Conservation (phyloP, 2,888 invertebrate genomes). For the Brachylomia viminalis region DNA sequence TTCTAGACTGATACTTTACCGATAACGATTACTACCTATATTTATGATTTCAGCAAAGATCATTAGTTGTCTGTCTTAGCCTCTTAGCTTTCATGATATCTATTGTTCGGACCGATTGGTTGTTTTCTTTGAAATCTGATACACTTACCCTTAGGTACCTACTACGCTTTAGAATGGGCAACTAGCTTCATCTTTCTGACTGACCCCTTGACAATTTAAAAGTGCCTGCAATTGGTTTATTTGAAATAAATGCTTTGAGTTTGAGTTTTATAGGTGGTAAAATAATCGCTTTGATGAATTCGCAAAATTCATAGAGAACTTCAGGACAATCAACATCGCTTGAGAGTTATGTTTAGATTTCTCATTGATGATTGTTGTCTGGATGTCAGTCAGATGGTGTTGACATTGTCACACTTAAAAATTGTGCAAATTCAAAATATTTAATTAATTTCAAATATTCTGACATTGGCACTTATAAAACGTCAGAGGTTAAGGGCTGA, state of each 20-base stretch:
- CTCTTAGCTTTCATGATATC: background rate
- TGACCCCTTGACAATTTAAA: too few relatives aligned
- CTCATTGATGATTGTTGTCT: background rate
- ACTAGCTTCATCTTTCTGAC: too few relatives aligned
- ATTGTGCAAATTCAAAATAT: background rate
- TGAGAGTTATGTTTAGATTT: background rate
- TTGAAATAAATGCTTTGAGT: too few relatives aligned
- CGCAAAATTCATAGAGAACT: background rate
- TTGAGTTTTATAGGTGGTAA: background rate
- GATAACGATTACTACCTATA: background rate
- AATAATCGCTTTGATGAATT: conserved; percentile 4
- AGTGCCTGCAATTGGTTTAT: too few relatives aligned
- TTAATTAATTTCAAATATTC: background rate
- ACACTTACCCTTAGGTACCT: too few relatives aligned
- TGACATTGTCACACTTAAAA: background rate
- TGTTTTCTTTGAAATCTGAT: background rate
- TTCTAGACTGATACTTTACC: background rate
- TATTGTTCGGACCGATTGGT: background rate
- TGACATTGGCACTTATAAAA: too few relatives aligned
- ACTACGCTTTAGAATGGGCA: too few relatives aligned
- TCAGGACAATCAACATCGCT: background rate
- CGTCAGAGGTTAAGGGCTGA: too few relatives aligned
- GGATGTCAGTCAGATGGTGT: background rate
- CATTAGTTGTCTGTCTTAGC: too few relatives aligned
- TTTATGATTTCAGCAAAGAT: background rate